Conservation (phyloP, 2,797 vertebrate species). For the Cichlasoma orientale region DNA sequence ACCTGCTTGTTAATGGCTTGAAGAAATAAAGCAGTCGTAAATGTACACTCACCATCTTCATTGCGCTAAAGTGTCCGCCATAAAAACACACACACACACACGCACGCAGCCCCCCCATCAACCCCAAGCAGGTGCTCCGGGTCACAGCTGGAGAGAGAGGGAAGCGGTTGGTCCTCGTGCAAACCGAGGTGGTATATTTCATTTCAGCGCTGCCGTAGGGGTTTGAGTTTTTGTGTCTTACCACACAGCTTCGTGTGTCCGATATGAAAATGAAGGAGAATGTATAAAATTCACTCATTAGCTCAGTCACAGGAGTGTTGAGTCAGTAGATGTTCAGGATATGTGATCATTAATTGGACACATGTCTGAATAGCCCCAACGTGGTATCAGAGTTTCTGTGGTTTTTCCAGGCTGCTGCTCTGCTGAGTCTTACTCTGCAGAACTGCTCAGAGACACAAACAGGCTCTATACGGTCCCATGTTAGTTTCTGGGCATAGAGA, state of each 20-base stretch:
- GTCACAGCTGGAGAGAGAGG: constrained; percentile 47
- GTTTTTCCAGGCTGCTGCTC: constrained; percentile 8
- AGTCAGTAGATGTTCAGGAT: constrained; percentile 1
- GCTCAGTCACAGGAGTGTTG: not conserved
- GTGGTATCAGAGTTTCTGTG: not conserved
- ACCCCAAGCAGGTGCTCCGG: constrained; percentile 40
- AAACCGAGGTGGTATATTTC: constrained; percentile 3
- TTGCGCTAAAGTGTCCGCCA: constrained; percentile 61
- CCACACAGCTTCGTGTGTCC: not conserved
- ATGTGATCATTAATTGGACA: constrained; percentile 33
- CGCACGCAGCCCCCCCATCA: constrained; percentile 44
- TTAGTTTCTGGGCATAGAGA: not conserved
- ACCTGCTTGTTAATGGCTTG: constrained; percentile 71
- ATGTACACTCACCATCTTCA: constrained; percentile 40
- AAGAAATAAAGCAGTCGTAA: constrained; percentile 68
- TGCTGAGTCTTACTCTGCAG: constrained; percentile 1
- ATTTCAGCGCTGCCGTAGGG: not conserved
- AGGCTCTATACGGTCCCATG: not conserved
- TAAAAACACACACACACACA: constrained; percentile 56
- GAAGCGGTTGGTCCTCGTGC: not conserved
- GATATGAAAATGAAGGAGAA: not conserved
- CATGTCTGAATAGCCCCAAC: not conserved
- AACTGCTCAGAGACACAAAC: constrained; percentile 15
- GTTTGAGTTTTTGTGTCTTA: constrained; percentile 1
- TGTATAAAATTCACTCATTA: constrained; percentile 12